phyloP scores from a whole-genome alignment of 2,113 vertebrate genomes.

The Aphelocoma coerulescens region DNA sequence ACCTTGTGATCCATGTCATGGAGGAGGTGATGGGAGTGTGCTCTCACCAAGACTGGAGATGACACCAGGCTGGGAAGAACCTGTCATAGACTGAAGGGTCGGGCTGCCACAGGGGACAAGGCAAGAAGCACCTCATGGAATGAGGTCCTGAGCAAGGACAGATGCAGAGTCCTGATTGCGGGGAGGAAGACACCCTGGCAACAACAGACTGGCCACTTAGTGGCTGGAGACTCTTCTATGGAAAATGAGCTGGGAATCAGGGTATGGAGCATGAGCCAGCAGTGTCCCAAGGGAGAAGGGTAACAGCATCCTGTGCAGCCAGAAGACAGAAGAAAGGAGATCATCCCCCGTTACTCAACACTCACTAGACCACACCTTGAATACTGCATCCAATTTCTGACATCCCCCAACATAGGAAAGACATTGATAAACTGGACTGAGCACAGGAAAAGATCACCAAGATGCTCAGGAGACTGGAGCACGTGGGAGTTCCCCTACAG shows the following conservation, averaged over 20 bases:
- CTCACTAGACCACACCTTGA: not conserved
- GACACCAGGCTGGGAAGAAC: not conserved
- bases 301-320: not conserved
- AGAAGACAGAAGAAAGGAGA: not conserved
- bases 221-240: not conserved
- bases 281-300: not conserved
- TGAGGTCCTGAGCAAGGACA: not conserved
- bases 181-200: not conserved
- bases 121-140: not conserved
- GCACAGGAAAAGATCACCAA: not conserved
- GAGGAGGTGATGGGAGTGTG: not conserved
- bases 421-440: not conserved
- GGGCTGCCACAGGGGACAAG: not conserved
- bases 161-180: accelerated
- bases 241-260: not conserved
- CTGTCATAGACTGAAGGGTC: not conserved
- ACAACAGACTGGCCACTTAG: not conserved
- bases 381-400: not conserved
- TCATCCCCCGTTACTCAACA: not conserved
- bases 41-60: not conserved
- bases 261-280: not conserved
- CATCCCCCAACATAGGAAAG: not conserved
- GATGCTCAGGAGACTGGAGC: not conserved
- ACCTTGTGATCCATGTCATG: not conserved
- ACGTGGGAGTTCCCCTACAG: accelerated